Evolutionary conservation across 2,797 vertebrate genomes (phyloP).

Genomic region (Apodemus agrarius): DNA sequence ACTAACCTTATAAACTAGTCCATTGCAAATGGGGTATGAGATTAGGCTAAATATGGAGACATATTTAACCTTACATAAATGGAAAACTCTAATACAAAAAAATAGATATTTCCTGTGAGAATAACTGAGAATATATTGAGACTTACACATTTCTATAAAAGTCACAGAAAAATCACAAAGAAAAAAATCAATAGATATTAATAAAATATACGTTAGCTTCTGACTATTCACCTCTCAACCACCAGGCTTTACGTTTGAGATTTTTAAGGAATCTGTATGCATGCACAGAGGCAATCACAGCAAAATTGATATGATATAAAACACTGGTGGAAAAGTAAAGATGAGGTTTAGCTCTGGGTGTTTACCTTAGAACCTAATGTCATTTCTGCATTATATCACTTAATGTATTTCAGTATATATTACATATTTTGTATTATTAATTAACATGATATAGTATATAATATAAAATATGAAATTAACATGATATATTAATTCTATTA

Average conservation of each 20-base stretch:
- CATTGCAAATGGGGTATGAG: constrained; percentile 41
- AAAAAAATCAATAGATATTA: not conserved
- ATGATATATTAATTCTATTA: not conserved
- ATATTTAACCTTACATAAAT: constrained; percentile 22
- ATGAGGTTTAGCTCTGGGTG: not conserved
- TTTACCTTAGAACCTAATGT: constrained; percentile 26
- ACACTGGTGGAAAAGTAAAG: not conserved
- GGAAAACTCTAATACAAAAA: constrained; percentile 19
- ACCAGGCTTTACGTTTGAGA: not conserved
- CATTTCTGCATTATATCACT: not conserved
- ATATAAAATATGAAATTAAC: not conserved
- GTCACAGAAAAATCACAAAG: constrained; percentile 26
- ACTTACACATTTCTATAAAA: not conserved
- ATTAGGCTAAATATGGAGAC: not conserved
- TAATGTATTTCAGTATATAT: not conserved
- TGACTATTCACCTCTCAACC: not conserved
- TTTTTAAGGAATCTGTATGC: not conserved
- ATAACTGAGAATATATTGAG: not conserved
- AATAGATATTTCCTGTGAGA: not conserved
- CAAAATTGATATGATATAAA: not conserved
- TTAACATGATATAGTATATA: not conserved
- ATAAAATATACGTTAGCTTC: constrained; percentile 16
- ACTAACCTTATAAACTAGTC: not conserved
- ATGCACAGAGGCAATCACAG: not conserved
- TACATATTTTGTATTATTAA: not conserved